Percentiles rank a stretch among this genome's conserved stretches.
These are phyloP conservation scores for Liopterus haemorrhoidalis DNA, from an alignment of 2,888 invertebrate genomes.

Conservation along the genomic window DNA sequence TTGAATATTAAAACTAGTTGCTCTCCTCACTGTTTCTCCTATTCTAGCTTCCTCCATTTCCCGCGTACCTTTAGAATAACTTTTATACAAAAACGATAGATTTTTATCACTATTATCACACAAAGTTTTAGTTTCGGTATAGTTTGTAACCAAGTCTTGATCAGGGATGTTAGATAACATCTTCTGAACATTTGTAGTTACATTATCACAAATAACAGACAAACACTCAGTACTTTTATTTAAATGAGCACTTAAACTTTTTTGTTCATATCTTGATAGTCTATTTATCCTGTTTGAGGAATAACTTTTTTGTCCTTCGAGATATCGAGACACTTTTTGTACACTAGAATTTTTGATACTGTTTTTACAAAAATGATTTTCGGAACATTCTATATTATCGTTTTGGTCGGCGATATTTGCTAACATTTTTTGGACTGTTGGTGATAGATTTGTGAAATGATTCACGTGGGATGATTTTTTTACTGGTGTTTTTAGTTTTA, in stretches of 20 bases:
- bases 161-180: conserved; percentile 51
- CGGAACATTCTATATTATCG: conserved; percentile 33
- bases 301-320: conserved; percentile 14
- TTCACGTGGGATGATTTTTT: conserved; percentile 42
- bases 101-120: conserved; percentile 19
- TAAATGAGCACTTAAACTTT: conserved; percentile 11
- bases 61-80: conserved; percentile 1
- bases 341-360: conserved; percentile 41
- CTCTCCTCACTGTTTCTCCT: conserved; percentile 28
- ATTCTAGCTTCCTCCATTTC: conserved; percentile 8
- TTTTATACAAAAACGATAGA: conserved; percentile 14
- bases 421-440: conserved; percentile 57
- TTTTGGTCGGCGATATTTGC: conserved; percentile 49
- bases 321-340: conserved; percentile 25
- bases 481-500: conserved; percentile 28
- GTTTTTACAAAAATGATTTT: conserved; percentile 41
- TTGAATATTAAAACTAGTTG: conserved; percentile 36
- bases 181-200: conserved; percentile 50
- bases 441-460: conserved; percentile 53
- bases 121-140: conserved; percentile 27
- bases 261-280: conserved; percentile 9
- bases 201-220: conserved; percentile 21
- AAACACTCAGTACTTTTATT: conserved; percentile 21
- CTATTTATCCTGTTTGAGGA: conserved; percentile 9
- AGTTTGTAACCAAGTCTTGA: conserved; percentile 41